Percentiles rank a stretch among this genome's conserved stretches.
These are phyloP conservation scores for Ciconia nigra DNA, from an alignment of 2,797 vertebrate genomes.

Conservation along the genomic window DNA sequence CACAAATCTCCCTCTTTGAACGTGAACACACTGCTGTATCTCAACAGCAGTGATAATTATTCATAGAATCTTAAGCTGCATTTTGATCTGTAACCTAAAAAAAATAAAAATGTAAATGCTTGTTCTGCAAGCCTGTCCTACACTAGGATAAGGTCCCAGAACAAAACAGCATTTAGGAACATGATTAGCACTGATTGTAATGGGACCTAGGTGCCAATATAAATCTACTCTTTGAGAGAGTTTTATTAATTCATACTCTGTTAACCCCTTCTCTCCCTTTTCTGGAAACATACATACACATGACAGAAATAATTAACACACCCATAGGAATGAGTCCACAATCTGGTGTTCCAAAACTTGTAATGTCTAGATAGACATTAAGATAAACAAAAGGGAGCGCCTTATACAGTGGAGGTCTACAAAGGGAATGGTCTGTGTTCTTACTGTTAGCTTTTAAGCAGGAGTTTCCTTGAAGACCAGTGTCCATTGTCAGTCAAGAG, in stretches of 20 bases:
- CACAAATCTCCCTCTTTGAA: background rate
- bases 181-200: rapidly evolving
- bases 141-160: background rate
- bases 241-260: background rate
- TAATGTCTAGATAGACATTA: background rate
- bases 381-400: background rate
- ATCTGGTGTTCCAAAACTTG: background rate
- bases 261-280: background rate
- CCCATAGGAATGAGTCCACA: background rate
- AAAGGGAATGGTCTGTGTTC: background rate
- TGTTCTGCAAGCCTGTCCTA: background rate
- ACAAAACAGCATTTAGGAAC: background rate
- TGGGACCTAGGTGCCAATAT: background rate
- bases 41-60: background rate
- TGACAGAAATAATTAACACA: background rate
- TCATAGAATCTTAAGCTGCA: background rate
- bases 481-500: background rate
- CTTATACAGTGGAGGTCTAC: background rate
- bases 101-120: background rate
- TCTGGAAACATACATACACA: background rate
- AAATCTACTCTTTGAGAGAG: background rate
- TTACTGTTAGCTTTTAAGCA: background rate
- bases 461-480: background rate
- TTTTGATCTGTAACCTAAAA: background rate
- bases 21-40: background rate